Conservation (phyloP, 2,797 vertebrate species). For the Aeoliscus strigatus region DNA sequence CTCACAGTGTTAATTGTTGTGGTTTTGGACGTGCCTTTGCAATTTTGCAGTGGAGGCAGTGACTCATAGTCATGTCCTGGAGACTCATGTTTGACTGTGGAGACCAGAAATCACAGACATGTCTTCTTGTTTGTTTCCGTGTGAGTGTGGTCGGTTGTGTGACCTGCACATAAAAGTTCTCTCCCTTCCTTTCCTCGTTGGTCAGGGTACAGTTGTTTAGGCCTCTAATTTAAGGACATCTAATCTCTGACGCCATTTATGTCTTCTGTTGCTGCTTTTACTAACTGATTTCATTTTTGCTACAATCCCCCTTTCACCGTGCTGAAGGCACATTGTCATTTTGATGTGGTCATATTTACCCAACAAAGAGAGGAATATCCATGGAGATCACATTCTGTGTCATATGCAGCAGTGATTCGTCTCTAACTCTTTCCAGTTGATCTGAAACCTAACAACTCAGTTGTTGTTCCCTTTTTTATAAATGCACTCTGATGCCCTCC, state of each 20-base stretch:
- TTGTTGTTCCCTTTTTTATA: not conserved
- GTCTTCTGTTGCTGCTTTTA: not conserved
- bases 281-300: not conserved
- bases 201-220: conserved; percentile 7
- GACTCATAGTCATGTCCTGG: conserved; percentile 45
- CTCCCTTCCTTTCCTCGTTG: conserved; percentile 9
- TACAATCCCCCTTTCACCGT: not conserved
- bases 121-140: conserved; percentile 11
- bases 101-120: conserved; percentile 11
- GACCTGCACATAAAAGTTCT: conserved; percentile 15
- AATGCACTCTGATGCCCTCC: conserved; percentile 40
- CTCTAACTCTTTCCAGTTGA: conserved; percentile 17
- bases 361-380: conserved; percentile 4
- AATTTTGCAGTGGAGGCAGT: conserved; percentile 35
- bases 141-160: conserved; percentile 29
- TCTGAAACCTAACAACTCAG: not conserved
- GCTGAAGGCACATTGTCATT: conserved; percentile 23
- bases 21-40: conserved; percentile 19
- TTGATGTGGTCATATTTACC: not conserved
- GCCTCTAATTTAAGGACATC: conserved; percentile 34
- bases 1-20: conserved; percentile 27
- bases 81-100: conserved; percentile 31
- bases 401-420: conserved; percentile 24
- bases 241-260: conserved; percentile 1
- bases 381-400: conserved; percentile 15